phyloP scores from a whole-genome alignment of 2,888 invertebrate species.

The Dermolepida albohirtum region DNA sequence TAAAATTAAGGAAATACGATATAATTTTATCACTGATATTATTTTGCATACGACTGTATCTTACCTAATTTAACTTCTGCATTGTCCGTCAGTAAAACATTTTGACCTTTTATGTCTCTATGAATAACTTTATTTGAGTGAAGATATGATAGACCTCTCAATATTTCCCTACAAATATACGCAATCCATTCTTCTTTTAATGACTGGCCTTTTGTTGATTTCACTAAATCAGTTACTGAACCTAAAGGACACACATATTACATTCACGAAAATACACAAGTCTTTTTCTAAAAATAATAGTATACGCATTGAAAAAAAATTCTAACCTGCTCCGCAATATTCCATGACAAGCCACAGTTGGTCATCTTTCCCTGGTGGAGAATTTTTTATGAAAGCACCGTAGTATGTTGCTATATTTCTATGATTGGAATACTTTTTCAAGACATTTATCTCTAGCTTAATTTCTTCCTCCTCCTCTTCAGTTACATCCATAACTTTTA shows the following conservation, averaged over 20 bases:
- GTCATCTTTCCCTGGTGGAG: conserved; percentile 98
- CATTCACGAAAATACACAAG: no score
- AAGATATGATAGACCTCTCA: conserved; percentile 95
- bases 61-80: conserved; percentile 98
- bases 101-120: conserved; percentile 99
- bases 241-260: conserved; percentile 65
- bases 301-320: no score
- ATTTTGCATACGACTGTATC: conserved; percentile 47
- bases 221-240: conserved; percentile 98
- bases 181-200: conserved; percentile 99
- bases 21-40: no score
- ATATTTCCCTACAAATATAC: conserved; percentile 96
- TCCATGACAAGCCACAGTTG: conserved; percentile 99
- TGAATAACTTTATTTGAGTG: conserved; percentile 99
- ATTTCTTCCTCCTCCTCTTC: conserved; percentile 99
- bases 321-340: conserved; percentile 94
- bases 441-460: conserved; percentile 98
- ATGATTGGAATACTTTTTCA: conserved; percentile 99
- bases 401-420: conserved; percentile 99
- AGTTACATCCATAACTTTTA: conserved; percentile 99
- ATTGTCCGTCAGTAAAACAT: conserved; percentile 98
- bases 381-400: conserved; percentile 99
- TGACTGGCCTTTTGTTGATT: conserved; percentile 98
- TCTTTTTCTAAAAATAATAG: no score
- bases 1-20: no score